A percentile compares a stretch with the other conserved stretches of the same genome.
Conservation (phyloP, 2,113 vertebrate genomes). For the Ctenomys sociabilis region DNA sequence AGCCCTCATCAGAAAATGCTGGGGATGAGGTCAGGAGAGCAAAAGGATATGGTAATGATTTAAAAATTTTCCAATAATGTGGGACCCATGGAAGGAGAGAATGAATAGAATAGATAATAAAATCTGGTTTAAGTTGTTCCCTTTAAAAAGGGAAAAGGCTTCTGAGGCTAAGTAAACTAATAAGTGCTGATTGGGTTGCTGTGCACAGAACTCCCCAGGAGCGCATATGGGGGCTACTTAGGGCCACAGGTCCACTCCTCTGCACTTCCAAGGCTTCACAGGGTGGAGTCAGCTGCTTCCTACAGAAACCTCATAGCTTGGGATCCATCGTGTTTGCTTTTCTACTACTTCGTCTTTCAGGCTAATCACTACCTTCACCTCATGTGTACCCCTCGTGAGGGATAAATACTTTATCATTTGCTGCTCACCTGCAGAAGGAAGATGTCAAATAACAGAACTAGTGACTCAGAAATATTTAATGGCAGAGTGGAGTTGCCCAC, state of each 20-base stretch:
- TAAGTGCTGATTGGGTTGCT: background rate
- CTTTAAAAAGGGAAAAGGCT: background rate
- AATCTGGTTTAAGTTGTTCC: slow-evolving; percentile 50
- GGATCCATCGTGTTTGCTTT: background rate
- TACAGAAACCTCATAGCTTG: background rate
- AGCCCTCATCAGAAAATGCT: slow-evolving; percentile 5
- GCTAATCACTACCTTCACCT: background rate
- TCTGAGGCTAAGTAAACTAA: background rate
- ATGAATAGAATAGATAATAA: slow-evolving; percentile 28
- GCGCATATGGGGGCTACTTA: background rate
- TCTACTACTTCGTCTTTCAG: background rate
- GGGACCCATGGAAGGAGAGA: background rate
- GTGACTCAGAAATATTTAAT: background rate
- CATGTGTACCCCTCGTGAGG: background rate
- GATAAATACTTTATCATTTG: slow-evolving; percentile 28
- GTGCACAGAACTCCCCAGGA: background rate
- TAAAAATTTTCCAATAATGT: slow-evolving; percentile 21
- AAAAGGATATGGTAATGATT: background rate
- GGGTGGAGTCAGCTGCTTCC: background rate
- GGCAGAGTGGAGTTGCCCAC: background rate
- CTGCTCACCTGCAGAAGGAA: background rate
- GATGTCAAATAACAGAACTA: background rate
- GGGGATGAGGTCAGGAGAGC: background rate
- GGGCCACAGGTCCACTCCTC: background rate
- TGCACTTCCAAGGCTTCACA: background rate